Evolutionary conservation across 1,140 invertebrate genomes (phyloP).

Genomic region (Drosophila micromelanica): DNA sequence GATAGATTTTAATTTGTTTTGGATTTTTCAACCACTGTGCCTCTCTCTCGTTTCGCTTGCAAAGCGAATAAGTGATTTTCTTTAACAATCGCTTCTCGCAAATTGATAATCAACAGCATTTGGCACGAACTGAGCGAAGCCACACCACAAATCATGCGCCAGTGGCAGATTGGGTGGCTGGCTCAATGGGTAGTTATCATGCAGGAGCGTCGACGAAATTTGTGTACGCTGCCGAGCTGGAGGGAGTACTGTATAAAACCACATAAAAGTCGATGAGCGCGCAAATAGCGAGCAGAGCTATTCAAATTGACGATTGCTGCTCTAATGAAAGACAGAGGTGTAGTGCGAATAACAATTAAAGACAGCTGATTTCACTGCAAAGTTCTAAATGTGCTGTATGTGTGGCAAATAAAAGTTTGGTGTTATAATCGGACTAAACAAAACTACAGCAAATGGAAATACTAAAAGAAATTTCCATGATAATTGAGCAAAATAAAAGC

Average conservation of each 20-base stretch:
- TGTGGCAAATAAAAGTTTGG: not conserved
- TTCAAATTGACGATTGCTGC: constrained; percentile 10
- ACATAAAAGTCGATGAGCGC: not conserved
- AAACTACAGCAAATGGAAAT: constrained; percentile 1
- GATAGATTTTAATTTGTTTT: not conserved
- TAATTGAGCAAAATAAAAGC: constrained; percentile 41
- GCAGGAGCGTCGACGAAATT: constrained; percentile 22
- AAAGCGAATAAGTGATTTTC: constrained; percentile 56
- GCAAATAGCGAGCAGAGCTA: constrained; percentile 1
- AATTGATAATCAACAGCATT: constrained; percentile 70
- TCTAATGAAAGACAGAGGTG: not conserved
- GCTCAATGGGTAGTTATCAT: not conserved
- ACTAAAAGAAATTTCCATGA: constrained; percentile 34
- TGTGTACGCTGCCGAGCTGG: constrained; percentile 2
- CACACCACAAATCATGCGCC: constrained; percentile 5
- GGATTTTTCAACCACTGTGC: constrained; percentile 1
- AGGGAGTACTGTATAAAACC: too few relatives aligned
- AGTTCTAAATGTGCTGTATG: not conserved
- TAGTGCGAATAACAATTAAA: constrained; percentile 9
- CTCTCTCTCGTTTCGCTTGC: constrained; percentile 13
- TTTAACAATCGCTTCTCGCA: constrained; percentile 54
- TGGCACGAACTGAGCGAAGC: not conserved
- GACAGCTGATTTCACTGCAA: not conserved
- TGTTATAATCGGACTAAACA: not conserved
- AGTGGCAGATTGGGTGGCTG: not conserved